phyloP scores from a whole-genome alignment of 2,888 invertebrate genomes.

The Acrobasis consociella region DNA sequence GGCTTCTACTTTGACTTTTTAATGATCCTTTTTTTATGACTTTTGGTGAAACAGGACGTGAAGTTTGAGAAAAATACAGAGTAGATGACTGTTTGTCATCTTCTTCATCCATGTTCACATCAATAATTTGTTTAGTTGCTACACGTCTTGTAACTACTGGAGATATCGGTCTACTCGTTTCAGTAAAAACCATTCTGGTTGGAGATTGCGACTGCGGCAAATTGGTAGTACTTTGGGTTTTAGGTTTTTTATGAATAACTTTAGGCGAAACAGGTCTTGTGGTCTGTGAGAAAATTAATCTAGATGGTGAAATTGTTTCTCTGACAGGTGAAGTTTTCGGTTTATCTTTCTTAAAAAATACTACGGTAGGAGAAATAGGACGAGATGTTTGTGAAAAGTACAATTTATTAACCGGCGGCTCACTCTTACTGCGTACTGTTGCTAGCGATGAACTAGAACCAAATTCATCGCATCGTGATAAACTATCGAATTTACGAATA shows the following conservation, averaged over 20 bases:
- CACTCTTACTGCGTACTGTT: conserved; percentile 84
- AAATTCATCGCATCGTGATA: conserved; percentile 66
- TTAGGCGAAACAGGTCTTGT: conserved; percentile 67
- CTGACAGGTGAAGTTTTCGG: conserved; percentile 38
- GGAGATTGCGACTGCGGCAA: conserved; percentile 51
- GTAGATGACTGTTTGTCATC: conserved; percentile 52
- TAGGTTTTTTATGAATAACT: conserved; percentile 43
- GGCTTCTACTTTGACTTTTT: conserved; percentile 59
- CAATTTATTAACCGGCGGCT: conserved; percentile 83
- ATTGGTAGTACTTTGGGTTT: conserved; percentile 31
- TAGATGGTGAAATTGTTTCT: conserved; percentile 55
- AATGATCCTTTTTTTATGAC: conserved; percentile 45
- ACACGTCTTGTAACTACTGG: conserved; percentile 49
- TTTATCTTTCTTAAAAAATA: conserved; percentile 62
- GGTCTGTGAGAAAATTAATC: conserved; percentile 61
- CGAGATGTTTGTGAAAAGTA: conserved; percentile 77
- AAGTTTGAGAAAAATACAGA: conserved; percentile 68
- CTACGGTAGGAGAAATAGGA: conserved; percentile 67
- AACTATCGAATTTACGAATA: conserved; percentile 74
- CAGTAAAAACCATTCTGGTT: conserved; percentile 61
- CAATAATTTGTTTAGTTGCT: conserved; percentile 35
- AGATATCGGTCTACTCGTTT: conserved; percentile 67
- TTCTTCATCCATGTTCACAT: conserved; percentile 33
- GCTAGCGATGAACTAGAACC: conserved; percentile 75
- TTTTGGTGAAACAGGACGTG: conserved; percentile 70